Evolutionary conservation across 2,113 vertebrate species (phyloP).

Genomic region (Chrysemys picta): DNA sequence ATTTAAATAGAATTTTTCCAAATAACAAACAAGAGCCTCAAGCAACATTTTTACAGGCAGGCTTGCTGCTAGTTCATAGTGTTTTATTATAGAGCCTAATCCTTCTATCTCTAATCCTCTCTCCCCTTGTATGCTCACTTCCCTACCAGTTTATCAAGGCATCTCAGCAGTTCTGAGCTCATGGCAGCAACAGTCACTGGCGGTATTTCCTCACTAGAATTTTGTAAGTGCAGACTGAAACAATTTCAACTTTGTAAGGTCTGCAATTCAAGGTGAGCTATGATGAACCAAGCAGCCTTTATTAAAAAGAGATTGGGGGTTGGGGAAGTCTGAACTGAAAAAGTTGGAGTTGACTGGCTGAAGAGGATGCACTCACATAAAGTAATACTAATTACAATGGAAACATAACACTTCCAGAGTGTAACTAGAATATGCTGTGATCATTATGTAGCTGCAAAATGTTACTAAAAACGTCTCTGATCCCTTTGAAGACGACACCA

Average conservation of each 20-base stretch:
- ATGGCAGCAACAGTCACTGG: not conserved
- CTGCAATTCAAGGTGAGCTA: not conserved
- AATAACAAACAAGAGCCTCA: conserved; percentile 74
- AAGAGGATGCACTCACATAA: not conserved
- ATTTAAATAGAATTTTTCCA: conserved; percentile 76
- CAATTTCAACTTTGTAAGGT: not conserved
- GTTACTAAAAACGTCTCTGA: fast-evolving
- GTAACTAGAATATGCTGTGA: fast-evolving
- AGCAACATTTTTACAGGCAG: conserved; percentile 68
- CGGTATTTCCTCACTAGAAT: not conserved
- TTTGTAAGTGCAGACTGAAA: not conserved
- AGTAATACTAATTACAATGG: not conserved
- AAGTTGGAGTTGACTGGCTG: not conserved
- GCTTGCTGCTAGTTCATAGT: conserved; percentile 40
- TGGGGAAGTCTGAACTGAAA: not conserved
- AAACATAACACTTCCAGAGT: not conserved
- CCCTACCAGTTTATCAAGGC: conserved; percentile 43
- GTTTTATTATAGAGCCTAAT: conserved; percentile 57
- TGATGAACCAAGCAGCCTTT: not conserved
- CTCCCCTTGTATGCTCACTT: conserved; percentile 60
- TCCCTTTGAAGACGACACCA: not conserved
- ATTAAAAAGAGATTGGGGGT: not conserved
- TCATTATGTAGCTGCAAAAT: fast-evolving
- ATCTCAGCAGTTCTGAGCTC: conserved; percentile 19
- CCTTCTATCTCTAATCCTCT: conserved; percentile 63